phyloP scores from a whole-genome alignment of 2,113 vertebrate species.

The Cavia aperea region DNA sequence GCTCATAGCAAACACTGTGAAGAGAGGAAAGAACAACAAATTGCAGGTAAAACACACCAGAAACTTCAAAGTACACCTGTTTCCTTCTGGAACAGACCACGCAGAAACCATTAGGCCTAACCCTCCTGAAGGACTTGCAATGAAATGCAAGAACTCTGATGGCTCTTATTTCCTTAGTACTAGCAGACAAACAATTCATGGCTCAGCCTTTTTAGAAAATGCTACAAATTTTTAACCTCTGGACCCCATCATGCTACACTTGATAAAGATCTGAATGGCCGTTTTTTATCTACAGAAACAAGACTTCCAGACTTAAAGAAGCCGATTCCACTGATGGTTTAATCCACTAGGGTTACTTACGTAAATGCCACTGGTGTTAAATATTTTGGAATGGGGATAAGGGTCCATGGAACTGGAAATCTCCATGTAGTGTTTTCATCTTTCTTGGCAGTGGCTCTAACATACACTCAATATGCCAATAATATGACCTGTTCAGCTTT shows the following conservation, averaged over 20 bases:
- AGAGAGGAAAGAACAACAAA: slow-evolving; percentile 40
- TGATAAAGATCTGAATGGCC: background rate
- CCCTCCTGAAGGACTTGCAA: background rate
- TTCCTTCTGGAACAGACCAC: background rate
- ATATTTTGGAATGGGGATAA: background rate
- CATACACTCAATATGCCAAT: background rate
- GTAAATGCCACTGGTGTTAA: no score
- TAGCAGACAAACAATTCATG: background rate
- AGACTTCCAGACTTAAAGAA: background rate
- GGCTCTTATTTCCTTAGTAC: background rate
- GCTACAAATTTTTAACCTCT: background rate
- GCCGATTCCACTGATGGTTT: background rate
- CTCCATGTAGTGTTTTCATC: background rate
- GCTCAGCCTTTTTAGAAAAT: background rate
- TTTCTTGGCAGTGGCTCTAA: background rate
- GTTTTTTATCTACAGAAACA: background rate
- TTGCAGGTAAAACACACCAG: background rate
- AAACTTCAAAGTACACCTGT: background rate
- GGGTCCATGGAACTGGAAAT: background rate
- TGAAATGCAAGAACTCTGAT: background rate
- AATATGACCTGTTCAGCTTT: background rate
- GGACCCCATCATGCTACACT: background rate
- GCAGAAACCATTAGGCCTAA: background rate
- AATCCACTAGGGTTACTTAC: background rate
- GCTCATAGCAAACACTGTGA: slow-evolving; percentile 91